These are phyloP conservation scores for Rhyacophila brunnea DNA, from an alignment of 1,140 invertebrate genomes.

Conservation along the genomic window DNA sequence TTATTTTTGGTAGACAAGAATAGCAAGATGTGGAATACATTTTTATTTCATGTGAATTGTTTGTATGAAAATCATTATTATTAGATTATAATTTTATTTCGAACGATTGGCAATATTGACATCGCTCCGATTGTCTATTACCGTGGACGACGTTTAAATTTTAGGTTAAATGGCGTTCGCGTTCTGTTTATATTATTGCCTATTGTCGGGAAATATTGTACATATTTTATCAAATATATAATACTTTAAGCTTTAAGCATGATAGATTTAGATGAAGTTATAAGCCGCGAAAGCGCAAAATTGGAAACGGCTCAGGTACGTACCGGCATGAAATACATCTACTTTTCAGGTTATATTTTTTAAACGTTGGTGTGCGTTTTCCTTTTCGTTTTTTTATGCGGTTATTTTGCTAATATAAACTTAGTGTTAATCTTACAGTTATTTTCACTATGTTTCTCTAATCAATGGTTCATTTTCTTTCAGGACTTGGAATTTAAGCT, in stretches of 20 bases:
- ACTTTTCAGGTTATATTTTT: slow-evolving; percentile 1
- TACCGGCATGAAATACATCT: neutral
- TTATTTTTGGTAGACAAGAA: too few species aligned
- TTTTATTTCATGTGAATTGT: too few species aligned
- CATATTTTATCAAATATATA: neutral
- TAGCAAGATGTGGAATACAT: too few species aligned
- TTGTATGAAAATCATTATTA: too few species aligned
- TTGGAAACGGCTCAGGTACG: neutral
- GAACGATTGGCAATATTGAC: too few species aligned
- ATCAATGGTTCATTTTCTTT: slow-evolving; percentile 6
- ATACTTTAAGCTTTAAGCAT: neutral
- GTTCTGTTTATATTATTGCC: neutral
- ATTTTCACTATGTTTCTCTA: too few species aligned
- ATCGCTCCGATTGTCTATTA: too few species aligned
- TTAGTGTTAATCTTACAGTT: too few species aligned
- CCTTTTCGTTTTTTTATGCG: too few species aligned
- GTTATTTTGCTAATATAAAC: too few species aligned
- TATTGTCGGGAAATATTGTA: neutral
- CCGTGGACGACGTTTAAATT: too few species aligned
- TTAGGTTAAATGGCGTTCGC: neutral
- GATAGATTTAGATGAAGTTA: neutral
- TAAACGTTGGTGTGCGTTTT: slow-evolving; percentile 5
- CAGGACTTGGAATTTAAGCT: slow-evolving; percentile 10
- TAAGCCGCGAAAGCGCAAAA: neutral
- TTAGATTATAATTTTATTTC: too few species aligned